A percentile compares a stretch with the other conserved stretches of the same genome.
phyloP scores from a whole-genome alignment of 2,797 vertebrate species.

The Cheirogaleus major region DNA sequence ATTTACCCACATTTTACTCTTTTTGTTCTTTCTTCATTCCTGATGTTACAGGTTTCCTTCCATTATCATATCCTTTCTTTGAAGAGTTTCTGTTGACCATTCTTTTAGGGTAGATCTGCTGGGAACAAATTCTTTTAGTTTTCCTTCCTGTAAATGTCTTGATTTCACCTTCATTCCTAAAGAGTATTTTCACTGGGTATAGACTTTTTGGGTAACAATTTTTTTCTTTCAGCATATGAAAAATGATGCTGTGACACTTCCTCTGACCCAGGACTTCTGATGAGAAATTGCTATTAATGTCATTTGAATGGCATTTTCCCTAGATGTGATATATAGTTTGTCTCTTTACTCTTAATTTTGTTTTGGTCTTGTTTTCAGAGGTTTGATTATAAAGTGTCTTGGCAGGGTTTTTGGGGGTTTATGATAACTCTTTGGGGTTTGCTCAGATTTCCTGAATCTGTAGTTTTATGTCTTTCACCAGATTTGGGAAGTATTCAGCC shows the following conservation, averaged over 20 bases:
- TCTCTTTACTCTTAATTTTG: neutral
- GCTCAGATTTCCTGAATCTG: neutral
- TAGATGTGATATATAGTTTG: neutral
- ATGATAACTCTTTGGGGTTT: neutral
- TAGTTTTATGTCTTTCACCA: neutral
- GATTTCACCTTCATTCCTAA: neutral
- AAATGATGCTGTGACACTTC: too few relatives aligned
- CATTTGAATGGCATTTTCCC: neutral
- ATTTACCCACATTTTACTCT: neutral
- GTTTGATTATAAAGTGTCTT: neutral
- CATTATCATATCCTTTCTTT: neutral
- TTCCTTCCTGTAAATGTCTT: neutral
- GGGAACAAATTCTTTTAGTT: neutral
- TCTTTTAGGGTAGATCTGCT: neutral
- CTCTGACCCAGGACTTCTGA: neutral
- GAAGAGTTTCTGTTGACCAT: neutral
- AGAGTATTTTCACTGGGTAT: neutral
- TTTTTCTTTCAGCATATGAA: neutral
- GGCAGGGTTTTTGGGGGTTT: neutral
- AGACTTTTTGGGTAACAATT: neutral
- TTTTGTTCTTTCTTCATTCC: neutral
- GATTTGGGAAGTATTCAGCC: neutral
- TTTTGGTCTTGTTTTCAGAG: neutral
- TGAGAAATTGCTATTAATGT: neutral
- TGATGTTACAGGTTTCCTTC: neutral